Percentiles rank a stretch among this genome's conserved stretches.
These are phyloP conservation scores for Drosophila parthenogenetica DNA, from an alignment of 2,888 invertebrate species.

Conservation along the genomic window DNA sequence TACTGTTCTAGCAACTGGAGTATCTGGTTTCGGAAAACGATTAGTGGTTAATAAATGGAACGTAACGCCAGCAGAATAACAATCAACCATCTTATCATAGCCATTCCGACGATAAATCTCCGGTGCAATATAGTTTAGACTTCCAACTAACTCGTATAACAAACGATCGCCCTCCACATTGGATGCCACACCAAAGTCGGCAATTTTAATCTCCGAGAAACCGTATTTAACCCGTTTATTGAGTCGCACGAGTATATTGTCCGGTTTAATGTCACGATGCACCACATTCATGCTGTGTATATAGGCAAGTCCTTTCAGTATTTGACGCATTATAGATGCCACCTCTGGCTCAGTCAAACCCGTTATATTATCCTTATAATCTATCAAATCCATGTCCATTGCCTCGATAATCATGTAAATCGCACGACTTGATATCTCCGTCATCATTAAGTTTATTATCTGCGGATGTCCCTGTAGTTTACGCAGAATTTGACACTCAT, in stretches of 20 bases:
- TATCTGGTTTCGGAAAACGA: background rate
- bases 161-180: background rate
- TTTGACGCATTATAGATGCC: background rate
- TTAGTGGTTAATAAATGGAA: constrained; percentile 6
- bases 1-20: background rate
- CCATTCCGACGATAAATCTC: background rate
- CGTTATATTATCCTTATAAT: background rate
- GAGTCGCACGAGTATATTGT: constrained; percentile 4
- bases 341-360: background rate
- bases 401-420: constrained; percentile 11
- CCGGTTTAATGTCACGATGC: constrained; percentile 15
- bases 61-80: constrained; percentile 14
- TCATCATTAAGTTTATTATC: background rate
- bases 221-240: background rate
- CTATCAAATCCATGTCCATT: constrained; percentile 16
- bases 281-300: constrained; percentile 1
- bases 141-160: background rate
- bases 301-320: background rate
- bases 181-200: constrained; percentile 3
- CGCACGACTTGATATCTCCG: background rate
- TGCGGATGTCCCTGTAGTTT: constrained; percentile 12
- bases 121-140: background rate
- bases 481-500: background rate
- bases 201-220: constrained; percentile 3
- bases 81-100: constrained; percentile 13